Evolutionary conservation across 2,113 vertebrate genomes (phyloP), one percentile per base, ranked within the genome.

Genomic region (Lota lota): DNA sequence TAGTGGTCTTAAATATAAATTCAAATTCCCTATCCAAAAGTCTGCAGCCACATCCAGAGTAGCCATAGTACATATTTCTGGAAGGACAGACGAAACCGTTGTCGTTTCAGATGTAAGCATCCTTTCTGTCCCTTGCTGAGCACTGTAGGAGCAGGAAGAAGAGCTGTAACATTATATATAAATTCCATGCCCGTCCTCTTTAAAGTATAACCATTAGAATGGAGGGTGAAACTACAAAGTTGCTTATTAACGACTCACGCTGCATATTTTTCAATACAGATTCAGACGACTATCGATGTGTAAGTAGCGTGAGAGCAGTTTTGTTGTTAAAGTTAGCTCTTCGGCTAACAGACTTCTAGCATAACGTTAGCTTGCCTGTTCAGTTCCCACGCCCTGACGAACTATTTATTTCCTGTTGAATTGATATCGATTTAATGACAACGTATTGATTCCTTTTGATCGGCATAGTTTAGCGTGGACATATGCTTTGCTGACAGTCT

Each of bases 271-370:
- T 92, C 77, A 90, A 79, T 4, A 69, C 83, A 59, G 62, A 78
- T 0, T 82, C 87, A 51, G 85, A 89, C 20, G 90, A 92, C 68
- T 89, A 91, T 80, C 85, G 77, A 86, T 92, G 92, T 80, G 92
- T 93, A 89, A 92, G 92, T 93, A 33, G 40, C 22, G 3, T 58
- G 20, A 58, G 36, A 21, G 20, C 66, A 51, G 68, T 51, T 60
- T 17, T n/a, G 28, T 4, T 69, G 16, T n/a, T 40, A 40, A 36
- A 11, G 53, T 77, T 59, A 75, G 69, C 74, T 28, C 21, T 22
- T 16, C 33, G 16, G 74, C 63, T 76, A 82, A 71, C 59, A 17
- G 2, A 53, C n/a, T 10, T 12, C 64, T 59, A 40, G 33, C 61
- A 47, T n/a, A 19, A n/a, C 5, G 64, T 69, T n/a, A 36, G 1